Evolutionary conservation across 2,113 vertebrate genomes (phyloP), one percentile per base, ranked within the genome.

Genomic region (Gambusia affinis): DNA sequence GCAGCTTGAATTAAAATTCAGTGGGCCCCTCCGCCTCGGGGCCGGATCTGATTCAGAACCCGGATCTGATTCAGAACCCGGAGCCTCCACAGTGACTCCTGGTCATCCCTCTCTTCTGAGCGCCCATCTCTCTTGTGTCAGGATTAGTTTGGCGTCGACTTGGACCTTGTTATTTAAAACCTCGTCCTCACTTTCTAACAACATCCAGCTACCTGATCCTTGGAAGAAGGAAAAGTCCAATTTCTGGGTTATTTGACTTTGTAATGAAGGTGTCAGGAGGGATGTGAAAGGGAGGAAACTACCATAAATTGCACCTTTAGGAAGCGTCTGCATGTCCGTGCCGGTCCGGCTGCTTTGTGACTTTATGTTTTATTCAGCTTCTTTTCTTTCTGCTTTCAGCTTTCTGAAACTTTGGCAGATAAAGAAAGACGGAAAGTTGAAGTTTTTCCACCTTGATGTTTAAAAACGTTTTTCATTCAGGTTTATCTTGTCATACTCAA

Each of bases 171-270:
- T 88, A 91, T 72, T 78, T 77, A 78, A 84, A 79, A 84, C 64
- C 81, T 71, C 37, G 54, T 75, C 84, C 64, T 70, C 82, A 12
- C 60, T 72, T 82, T 64, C 71, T 64, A 14, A 69, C 35, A 37
- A 28, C 31, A 0, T 54, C 47, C 7, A 2, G 39, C 82, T 28
- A 4, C 79, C 81, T 80, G 83, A 78, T 78, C 72, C 85, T 62
- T n/a, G 11, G 73, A 29, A 74, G 68, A 67, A n/a, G 70, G 88
- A 78, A 31, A 78, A 4, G 63, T 87, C 78, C 83, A 89, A 85
- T 88, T 86, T 81, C 75, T 63, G 24, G 67, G 82, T 87, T 85
- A 84, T 91, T 89, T 91, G 82, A 89, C 87, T 87, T 87, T 87
- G 83, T 89, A 91, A 88, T 89, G 75, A 85, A 91, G 88, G 85